A percentile compares a stretch with the other conserved stretches of the same genome.
These are phyloP conservation scores for Tolmerus cingulatus DNA, from an alignment of 2,888 invertebrate genomes.

Conservation along the genomic window DNA sequence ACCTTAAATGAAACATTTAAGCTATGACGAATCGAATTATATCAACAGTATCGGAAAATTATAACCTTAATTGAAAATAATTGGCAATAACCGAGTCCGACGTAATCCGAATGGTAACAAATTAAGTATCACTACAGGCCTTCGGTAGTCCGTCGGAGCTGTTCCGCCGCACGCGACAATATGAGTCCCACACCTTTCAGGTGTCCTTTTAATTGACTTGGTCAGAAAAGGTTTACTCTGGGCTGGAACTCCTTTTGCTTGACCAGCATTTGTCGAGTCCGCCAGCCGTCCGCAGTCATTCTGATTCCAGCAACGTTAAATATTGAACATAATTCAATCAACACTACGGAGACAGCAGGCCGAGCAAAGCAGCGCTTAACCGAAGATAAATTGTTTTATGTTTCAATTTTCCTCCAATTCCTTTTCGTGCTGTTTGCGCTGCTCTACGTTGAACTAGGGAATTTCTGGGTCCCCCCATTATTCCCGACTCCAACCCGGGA, in stretches of 20 bases:
- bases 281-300: background rate
- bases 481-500: background rate
- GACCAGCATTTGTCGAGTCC: background rate
- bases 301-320: conserved; percentile 32
- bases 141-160: background rate
- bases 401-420: conserved; percentile 40
- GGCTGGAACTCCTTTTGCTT: background rate
- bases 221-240: background rate
- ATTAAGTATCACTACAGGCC: background rate
- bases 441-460: background rate
- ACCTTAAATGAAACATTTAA: too few relatives aligned
- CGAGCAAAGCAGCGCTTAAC: conserved; percentile 18
- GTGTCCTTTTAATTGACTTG: background rate
- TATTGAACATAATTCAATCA: conserved; percentile 41
- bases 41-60: background rate
- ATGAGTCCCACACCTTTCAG: background rate
- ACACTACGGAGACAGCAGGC: conserved; percentile 7
- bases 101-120: background rate
- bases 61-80: background rate
- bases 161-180: background rate
- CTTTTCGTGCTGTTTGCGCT: conserved; percentile 25
- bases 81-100: background rate
- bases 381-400: conserved; percentile 38
- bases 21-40: background rate
- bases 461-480: background rate